These are phyloP conservation scores for Myotis planiceps DNA, from an alignment of 2,797 vertebrate genomes.

Conservation along the genomic window DNA sequence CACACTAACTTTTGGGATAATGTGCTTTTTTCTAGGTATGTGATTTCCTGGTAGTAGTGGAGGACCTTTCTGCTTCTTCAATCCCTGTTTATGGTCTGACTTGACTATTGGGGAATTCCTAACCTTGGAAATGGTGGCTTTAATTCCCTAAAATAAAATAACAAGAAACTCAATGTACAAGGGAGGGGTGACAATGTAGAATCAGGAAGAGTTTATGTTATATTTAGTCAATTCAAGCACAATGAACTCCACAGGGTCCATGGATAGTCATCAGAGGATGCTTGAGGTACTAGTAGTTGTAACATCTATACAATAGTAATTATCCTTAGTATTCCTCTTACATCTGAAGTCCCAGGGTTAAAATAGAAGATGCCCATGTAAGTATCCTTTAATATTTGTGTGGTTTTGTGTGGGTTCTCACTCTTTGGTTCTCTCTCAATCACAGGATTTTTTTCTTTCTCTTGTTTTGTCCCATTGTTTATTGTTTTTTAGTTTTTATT, in stretches of 20 bases:
- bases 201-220: neutral
- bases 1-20: neutral
- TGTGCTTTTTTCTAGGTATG: neutral
- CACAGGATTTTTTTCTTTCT: neutral
- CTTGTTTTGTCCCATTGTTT: neutral
- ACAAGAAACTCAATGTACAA: neutral
- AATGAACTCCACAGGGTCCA: neutral
- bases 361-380: neutral
- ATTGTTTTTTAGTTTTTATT: neutral
- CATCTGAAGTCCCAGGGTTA: neutral
- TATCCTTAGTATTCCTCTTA: neutral
- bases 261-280: neutral
- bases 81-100: neutral
- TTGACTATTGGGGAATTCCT: neutral
- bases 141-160: neutral
- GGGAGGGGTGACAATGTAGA: neutral
- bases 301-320: neutral
- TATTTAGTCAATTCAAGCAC: neutral
- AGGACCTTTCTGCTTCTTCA: neutral
- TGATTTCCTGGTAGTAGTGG: neutral
- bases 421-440: neutral
- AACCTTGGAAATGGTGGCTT: neutral
- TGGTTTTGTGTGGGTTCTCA: neutral
- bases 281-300: neutral
- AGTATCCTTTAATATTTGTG: neutral